Base-by-base conservation (phyloP, 2,888 invertebrate genomes). In the Pteria penguin region DNA sequence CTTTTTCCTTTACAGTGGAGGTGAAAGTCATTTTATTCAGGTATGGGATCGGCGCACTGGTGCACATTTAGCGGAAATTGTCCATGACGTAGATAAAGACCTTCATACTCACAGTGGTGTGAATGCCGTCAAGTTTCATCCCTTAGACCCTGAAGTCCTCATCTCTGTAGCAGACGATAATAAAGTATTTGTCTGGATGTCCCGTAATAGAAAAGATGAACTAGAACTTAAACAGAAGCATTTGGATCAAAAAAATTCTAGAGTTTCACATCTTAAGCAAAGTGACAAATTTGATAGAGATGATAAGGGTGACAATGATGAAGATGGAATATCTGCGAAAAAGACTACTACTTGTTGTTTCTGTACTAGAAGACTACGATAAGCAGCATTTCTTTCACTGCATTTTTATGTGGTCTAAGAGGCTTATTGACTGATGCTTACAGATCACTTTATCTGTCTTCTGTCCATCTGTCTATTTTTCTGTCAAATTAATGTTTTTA, bases 111-210 rank as follows among this genome's bases (percentile, higher is more conserved):
- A 54, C 2, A 67, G 68, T 62, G 76, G 76, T 24, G 69, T 77
- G 5, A 77, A 77, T 52, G 72, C 73, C 0, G 60, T 69, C 3
- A 65, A 55, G 4, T 73, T 77, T n/a, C 65, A 72, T 65, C 70
- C 76, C 18, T 22, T 58, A 1, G 69, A 72, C 52, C 69, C 65
- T 24, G 76, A 77, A 36, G 65, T 69, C 1, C 54, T 77, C 2
- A 36, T 77, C 8, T 60, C 76, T 3, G 65, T 69, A 0, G 72
- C 65, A 14, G 76, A 77, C 55, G 76, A 77, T 45, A 62, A 65
- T 18, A 68, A 54, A 18, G 55, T 77, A 18, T 73, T 69, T 52
- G 55, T 77, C 3, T 77, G 76, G 76, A 63, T 72, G 18, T 77
- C 76, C 45, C 72, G 57, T 32, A 58, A 70, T 27, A 54, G 60